phyloP scores from a whole-genome alignment of 2,797 vertebrate genomes.

The Xiphorhynchus erythropygius region DNA sequence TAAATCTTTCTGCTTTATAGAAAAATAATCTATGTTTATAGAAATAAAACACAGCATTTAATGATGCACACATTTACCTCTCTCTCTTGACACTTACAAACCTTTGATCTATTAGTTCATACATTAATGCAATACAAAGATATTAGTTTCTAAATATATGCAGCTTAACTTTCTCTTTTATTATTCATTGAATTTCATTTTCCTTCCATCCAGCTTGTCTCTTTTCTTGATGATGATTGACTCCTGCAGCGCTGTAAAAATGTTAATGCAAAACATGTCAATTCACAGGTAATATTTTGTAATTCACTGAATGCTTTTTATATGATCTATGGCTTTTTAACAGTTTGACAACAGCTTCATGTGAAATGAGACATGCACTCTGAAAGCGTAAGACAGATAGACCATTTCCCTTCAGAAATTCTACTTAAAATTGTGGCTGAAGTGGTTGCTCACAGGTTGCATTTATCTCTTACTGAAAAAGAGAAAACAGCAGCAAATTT shows the following conservation, averaged over 20 bases:
- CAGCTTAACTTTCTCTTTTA: not conserved
- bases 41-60: not conserved
- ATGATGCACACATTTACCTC: not conserved
- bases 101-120: not conserved
- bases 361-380: not conserved
- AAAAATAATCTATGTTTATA: not conserved
- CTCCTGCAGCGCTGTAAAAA: not conserved
- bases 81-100: not conserved
- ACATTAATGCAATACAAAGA: not conserved
- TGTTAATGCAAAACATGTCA: not conserved
- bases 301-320: not conserved
- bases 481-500: not conserved
- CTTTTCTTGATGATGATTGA: not conserved
- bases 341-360: not conserved
- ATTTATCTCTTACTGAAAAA: not conserved
- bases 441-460: not conserved
- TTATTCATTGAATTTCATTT: not conserved
- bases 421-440: not conserved
- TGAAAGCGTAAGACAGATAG: not conserved
- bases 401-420: not conserved
- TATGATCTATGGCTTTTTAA: not conserved
- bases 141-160: not conserved
- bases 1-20: not conserved
- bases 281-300: not conserved
- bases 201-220: not conserved